Conservation (phyloP, 2,888 invertebrate species). For the Cyclophora albipunctata region DNA sequence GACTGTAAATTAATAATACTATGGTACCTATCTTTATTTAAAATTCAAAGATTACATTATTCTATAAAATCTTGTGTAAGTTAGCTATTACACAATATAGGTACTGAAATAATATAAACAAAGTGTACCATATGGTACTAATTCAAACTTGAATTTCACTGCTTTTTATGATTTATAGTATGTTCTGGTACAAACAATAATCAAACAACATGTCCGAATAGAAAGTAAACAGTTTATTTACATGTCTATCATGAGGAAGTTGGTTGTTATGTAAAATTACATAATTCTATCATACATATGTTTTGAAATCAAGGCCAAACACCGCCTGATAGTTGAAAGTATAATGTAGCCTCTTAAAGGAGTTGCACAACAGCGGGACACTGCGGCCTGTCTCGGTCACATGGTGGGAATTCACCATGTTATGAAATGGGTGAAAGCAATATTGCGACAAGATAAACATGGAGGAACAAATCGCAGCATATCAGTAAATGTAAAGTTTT, state of each 20-base stretch:
- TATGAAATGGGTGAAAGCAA: constrained; percentile 36
- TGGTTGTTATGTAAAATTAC: constrained; percentile 21
- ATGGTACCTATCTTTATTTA: too few relatives aligned
- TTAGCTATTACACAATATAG: too few relatives aligned
- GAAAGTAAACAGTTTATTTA: too few relatives aligned
- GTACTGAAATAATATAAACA: too few relatives aligned
- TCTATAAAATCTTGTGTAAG: too few relatives aligned
- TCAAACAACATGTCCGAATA: too few relatives aligned
- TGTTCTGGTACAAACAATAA: too few relatives aligned
- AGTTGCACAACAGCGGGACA: constrained; percentile 21
- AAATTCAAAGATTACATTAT: too few relatives aligned
- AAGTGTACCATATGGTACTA: too few relatives aligned
- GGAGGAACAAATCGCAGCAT: constrained; percentile 1
- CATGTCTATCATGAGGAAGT: not conserved
- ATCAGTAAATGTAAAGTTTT: constrained; percentile 1
- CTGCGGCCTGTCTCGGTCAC: constrained; percentile 15
- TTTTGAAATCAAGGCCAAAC: constrained; percentile 18
- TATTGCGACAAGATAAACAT: not conserved
- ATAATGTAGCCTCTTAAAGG: not conserved
- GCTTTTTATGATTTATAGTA: too few relatives aligned
- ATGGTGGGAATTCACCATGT: constrained; percentile 25
- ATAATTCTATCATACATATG: constrained; percentile 17
- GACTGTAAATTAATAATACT: too few relatives aligned
- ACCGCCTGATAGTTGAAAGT: not conserved
- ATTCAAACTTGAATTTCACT: too few relatives aligned